phyloP scores from a whole-genome alignment of 2,888 invertebrate genomes.

The Sussaba pulchella region DNA sequence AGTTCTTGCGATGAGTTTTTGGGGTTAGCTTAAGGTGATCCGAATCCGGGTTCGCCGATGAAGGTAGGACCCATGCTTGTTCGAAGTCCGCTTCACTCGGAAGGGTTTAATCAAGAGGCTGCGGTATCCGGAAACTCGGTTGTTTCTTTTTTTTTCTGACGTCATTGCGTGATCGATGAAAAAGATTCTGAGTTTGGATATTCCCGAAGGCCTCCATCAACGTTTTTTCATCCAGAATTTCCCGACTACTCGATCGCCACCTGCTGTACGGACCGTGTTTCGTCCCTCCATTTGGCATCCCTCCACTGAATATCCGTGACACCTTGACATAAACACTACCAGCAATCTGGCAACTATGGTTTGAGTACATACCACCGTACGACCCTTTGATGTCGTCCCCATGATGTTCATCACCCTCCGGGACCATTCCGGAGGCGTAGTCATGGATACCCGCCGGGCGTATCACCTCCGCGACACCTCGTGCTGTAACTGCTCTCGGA shows the following conservation, averaged over 20 bases:
- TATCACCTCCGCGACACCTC: conserved; percentile 15
- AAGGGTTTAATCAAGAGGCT: conserved; percentile 80
- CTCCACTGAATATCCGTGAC: not conserved
- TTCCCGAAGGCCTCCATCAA: conserved; percentile 22
- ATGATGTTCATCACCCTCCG: conserved; percentile 68
- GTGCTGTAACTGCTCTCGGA: not conserved
- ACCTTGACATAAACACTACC: not conserved
- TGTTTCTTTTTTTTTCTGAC: conserved; percentile 57
- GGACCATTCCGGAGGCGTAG: conserved; percentile 60
- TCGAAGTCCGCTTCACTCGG: conserved; percentile 63
- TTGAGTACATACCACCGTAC: conserved; percentile 11
- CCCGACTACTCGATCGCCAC: conserved; percentile 24
- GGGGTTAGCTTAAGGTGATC: conserved; percentile 17
- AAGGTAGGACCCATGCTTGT: not conserved
- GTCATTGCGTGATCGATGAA: conserved; percentile 35
- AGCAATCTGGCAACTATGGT: conserved; percentile 16
- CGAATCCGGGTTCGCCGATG: not conserved
- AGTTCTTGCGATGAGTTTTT: conserved; percentile 43
- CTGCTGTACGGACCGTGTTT: conserved; percentile 16
- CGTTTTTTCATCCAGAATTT: conserved; percentile 6
- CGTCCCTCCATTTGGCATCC: conserved; percentile 17
- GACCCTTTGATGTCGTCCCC: conserved; percentile 65
- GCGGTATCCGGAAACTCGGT: conserved; percentile 74
- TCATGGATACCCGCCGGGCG: conserved; percentile 71
- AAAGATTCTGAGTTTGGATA: not conserved